phyloP scores from a whole-genome alignment of 2,888 invertebrate species.

The Erebia ligea region DNA sequence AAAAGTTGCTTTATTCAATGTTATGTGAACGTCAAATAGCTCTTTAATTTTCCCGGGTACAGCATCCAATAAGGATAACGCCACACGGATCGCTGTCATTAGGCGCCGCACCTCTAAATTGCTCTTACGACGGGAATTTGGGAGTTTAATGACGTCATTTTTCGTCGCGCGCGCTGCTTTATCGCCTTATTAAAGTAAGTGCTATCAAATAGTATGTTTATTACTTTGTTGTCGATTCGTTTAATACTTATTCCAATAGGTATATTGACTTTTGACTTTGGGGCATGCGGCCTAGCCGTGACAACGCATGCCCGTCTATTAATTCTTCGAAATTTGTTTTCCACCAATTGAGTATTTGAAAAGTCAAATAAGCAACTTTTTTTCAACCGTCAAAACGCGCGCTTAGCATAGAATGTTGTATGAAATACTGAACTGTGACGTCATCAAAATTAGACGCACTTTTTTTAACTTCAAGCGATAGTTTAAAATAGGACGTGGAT shows the following conservation, averaged over 20 bases:
- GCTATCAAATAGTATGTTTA: constrained; percentile 59
- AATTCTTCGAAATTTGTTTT: no score
- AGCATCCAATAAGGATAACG: constrained; percentile 24
- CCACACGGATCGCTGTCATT: constrained; percentile 27
- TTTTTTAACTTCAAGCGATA: no score
- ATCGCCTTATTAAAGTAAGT: constrained; percentile 66
- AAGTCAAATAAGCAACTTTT: no score
- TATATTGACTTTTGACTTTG: background rate
- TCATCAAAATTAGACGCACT: no score
- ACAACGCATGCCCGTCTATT: no score
- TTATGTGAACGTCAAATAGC: background rate
- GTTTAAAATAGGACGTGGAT: no score
- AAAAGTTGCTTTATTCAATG: background rate
- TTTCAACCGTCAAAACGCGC: no score
- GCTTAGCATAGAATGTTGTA: no score
- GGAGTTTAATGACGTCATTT: constrained; percentile 68
- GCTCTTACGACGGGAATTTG: constrained; percentile 53
- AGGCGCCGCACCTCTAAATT: constrained; percentile 31
- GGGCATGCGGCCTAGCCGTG: no score
- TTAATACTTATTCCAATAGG: background rate
- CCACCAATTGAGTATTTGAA: no score
- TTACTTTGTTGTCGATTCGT: background rate
- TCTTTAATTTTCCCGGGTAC: background rate
- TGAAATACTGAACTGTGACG: no score
- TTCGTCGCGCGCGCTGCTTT: constrained; percentile 63